phyloP scores from a whole-genome alignment of 2,797 vertebrate species.

The Coilia nasus region DNA sequence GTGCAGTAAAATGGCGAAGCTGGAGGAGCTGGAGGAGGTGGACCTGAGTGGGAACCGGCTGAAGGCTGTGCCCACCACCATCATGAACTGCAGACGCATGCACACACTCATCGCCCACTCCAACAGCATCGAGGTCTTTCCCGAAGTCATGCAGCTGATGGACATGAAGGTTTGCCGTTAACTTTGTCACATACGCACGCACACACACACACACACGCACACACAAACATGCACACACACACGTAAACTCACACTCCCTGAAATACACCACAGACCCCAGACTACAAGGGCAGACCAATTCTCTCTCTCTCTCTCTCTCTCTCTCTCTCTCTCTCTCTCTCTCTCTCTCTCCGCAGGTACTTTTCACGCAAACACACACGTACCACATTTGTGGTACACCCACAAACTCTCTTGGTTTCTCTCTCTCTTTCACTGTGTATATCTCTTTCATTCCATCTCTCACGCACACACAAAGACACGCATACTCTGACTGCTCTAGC shows the following conservation, averaged over 20 bases:
- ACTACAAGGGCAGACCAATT: no score
- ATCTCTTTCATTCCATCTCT: neutral
- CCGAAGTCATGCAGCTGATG: slow-evolving; percentile 95
- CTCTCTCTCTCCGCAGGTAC: no score
- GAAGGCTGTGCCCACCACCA: slow-evolving; percentile 95
- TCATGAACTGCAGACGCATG: slow-evolving; percentile 92
- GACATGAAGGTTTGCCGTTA: slow-evolving; percentile 88
- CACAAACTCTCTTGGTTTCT: no score
- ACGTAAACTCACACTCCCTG: no score
- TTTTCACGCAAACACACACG: slow-evolving; percentile 15
- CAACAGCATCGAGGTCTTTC: slow-evolving; percentile 95
- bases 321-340: no score
- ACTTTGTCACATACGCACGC: neutral
- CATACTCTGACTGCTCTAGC: neutral
- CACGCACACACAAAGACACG: neutral
- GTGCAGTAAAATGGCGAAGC: slow-evolving; percentile 96
- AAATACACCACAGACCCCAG: no score
- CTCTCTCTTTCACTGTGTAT: neutral
- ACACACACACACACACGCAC: neutral
- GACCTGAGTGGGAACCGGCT: slow-evolving; percentile 95
- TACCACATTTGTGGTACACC: no score
- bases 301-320: no score
- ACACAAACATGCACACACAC: no score
- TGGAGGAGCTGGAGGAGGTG: slow-evolving; percentile 96
- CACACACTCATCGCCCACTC: slow-evolving; percentile 95